These are phyloP conservation scores for Aldabrachelys gigantea DNA, from an alignment of 2,113 vertebrate species.

Conservation along the genomic window DNA sequence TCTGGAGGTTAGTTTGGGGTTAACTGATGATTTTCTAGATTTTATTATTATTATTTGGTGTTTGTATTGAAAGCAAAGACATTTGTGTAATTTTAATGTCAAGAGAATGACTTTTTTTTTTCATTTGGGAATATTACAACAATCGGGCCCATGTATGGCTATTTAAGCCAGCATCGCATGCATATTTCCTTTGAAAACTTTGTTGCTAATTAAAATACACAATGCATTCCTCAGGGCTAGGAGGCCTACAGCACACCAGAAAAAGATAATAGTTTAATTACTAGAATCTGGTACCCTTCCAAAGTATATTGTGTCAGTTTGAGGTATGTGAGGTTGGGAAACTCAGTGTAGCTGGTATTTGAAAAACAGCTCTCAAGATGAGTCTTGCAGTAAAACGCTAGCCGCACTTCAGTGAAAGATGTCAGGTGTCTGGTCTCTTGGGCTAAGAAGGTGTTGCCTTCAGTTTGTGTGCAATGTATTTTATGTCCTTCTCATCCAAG, in stretches of 20 bases:
- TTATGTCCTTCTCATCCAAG: neutral
- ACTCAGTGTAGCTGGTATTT: slow-evolving; percentile 54
- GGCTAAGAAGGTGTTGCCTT: neutral
- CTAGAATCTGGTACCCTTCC: slow-evolving; percentile 76
- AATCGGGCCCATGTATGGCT: neutral
- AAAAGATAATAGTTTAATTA: slow-evolving; percentile 84
- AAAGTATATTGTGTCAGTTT: slow-evolving; percentile 74
- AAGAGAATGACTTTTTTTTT: neutral
- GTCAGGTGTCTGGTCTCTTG: neutral
- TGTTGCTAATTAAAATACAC: slow-evolving; percentile 78
- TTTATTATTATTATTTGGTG: neutral
- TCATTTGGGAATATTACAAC: slow-evolving; percentile 27
- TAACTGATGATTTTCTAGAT: neutral
- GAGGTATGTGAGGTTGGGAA: slow-evolving; percentile 72
- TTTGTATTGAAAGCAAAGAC: neutral
- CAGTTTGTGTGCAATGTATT: accelerated
- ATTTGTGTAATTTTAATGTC: slow-evolving; percentile 23
- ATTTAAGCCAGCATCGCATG: neutral
- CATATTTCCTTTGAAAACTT: slow-evolving; percentile 63
- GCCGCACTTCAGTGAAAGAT: neutral
- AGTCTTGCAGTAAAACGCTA: slow-evolving; percentile 64
- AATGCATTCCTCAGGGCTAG: slow-evolving; percentile 76
- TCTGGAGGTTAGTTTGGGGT: neutral
- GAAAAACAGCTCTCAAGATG: slow-evolving; percentile 71
- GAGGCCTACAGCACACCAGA: slow-evolving; percentile 57